Conservation (phyloP, 2,797 vertebrate species). For the Cygnus olor region DNA sequence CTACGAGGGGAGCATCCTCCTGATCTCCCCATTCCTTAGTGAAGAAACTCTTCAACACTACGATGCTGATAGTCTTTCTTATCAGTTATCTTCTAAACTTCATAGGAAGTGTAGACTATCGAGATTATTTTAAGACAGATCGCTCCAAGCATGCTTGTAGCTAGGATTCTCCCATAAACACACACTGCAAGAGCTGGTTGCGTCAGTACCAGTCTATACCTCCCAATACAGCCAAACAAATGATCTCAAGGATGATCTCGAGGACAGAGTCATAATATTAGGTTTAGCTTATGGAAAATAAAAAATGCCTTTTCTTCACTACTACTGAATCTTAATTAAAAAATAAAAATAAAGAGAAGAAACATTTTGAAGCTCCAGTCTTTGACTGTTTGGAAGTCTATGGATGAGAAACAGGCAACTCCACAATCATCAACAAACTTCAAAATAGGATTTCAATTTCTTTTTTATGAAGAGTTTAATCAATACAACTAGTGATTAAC, state of each 20-base stretch:
- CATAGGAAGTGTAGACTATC: background rate
- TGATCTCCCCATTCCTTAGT: background rate
- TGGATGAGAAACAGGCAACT: background rate
- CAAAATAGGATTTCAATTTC: background rate
- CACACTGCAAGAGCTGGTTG: background rate
- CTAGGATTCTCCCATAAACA: background rate
- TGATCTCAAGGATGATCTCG: background rate
- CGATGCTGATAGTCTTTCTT: background rate
- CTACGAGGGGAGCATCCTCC: background rate
- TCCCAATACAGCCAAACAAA: background rate
- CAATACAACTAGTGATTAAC: background rate
- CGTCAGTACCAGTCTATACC: background rate
- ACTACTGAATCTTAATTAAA: background rate
- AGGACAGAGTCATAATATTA: background rate
- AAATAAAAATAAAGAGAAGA: background rate
- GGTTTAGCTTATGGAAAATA: background rate
- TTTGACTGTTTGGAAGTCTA: background rate
- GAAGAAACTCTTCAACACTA: background rate
- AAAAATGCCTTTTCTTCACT: background rate
- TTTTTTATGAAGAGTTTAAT: background rate
- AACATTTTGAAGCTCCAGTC: background rate
- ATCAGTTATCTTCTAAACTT: background rate
- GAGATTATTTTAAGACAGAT: background rate
- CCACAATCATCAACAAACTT: background rate
- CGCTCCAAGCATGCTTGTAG: background rate